Percentiles rank a stretch among this genome's conserved stretches.
Conservation (phyloP, 2,113 vertebrate genomes). For the Equus przewalskii region DNA sequence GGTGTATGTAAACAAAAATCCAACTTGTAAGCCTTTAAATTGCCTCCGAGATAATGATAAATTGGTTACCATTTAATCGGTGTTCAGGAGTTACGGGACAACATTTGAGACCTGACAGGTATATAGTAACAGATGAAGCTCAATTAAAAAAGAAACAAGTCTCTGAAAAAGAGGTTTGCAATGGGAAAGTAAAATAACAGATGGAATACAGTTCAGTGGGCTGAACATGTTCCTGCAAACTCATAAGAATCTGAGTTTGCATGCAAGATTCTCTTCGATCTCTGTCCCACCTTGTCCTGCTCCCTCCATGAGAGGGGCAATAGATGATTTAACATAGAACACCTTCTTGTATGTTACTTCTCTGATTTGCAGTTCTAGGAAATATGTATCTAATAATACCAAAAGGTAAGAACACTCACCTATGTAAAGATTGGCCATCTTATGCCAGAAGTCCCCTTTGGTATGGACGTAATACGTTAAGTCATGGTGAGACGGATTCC, state of each 20-base stretch:
- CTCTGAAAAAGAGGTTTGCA: constrained; percentile 3
- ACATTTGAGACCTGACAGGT: constrained; percentile 75
- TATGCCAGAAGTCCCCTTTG: not conserved
- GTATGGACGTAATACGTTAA: not conserved
- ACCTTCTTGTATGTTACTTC: not conserved
- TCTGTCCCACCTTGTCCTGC: not conserved
- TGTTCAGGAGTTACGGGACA: constrained; percentile 74
- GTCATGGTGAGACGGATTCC: not conserved
- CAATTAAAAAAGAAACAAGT: constrained; percentile 68
- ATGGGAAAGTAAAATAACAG: constrained; percentile 31
- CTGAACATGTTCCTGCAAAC: not conserved
- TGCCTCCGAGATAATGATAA: constrained; percentile 64
- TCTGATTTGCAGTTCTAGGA: not conserved
- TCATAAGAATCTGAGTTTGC: not conserved
- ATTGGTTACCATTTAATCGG: constrained; percentile 75
- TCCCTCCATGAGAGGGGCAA: not conserved
- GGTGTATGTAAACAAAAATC: not conserved
- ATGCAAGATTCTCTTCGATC: not conserved
- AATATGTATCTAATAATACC: not conserved
- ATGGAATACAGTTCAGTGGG: not conserved
- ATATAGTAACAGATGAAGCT: constrained; percentile 70
- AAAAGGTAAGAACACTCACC: not conserved
- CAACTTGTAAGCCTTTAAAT: constrained; percentile 51
- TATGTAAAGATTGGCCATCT: not conserved
- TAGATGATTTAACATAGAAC: not conserved